Conservation (phyloP, 2,113 vertebrate species). For the Martes martes region DNA sequence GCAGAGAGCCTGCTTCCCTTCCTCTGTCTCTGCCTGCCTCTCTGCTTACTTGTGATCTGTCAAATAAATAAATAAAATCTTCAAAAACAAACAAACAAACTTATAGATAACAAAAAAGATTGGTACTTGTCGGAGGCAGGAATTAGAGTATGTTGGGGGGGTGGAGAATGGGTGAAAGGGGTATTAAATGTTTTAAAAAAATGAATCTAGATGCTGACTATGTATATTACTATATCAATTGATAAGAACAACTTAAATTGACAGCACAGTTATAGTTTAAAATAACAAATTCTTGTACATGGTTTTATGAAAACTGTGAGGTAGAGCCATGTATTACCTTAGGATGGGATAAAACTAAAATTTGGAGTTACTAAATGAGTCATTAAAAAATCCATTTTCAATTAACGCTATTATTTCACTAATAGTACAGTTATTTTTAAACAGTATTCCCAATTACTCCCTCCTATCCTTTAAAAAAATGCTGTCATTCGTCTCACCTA, state of each 20-base stretch:
- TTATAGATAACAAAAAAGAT: no score
- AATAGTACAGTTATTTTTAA: background rate
- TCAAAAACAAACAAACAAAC: no score
- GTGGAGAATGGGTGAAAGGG: no score
- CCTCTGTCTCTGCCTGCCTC: no score
- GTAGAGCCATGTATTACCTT: background rate
- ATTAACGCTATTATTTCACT: background rate
- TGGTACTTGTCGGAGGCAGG: no score
- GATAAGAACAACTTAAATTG: background rate
- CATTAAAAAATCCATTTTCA: background rate
- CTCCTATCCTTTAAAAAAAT: background rate
- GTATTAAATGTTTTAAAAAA: background rate
- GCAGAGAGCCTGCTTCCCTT: no score
- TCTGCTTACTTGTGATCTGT: no score
- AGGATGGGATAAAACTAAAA: background rate
- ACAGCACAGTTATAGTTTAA: background rate
- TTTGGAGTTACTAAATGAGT: background rate
- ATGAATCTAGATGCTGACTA: background rate
- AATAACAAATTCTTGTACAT: background rate
- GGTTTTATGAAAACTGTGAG: background rate
- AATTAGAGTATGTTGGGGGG: no score
- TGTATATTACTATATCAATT: background rate
- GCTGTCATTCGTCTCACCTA: background rate
- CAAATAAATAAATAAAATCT: no score
- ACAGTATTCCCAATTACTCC: background rate